These are phyloP conservation scores for Wiebesia pumilae DNA, from an alignment of 1,140 invertebrate species.

Conservation along the genomic window DNA sequence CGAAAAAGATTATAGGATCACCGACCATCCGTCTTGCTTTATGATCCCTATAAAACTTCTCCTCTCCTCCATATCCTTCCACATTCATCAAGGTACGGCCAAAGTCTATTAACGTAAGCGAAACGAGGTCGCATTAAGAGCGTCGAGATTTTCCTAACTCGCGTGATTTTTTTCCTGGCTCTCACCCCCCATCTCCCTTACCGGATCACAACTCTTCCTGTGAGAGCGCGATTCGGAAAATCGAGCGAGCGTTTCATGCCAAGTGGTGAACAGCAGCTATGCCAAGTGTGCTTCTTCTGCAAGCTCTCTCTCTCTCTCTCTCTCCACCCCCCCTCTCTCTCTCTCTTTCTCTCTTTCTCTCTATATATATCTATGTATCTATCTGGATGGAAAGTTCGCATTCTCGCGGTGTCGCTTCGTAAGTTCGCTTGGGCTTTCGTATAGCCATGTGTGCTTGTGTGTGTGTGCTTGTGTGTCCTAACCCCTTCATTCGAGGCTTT, in stretches of 20 bases:
- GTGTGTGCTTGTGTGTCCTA: not conserved
- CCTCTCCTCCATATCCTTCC: not conserved
- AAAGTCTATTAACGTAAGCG: constrained; percentile 3
- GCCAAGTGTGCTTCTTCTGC: constrained; percentile 35
- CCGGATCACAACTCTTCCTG: not conserved
- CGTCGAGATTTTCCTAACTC: constrained; percentile 13
- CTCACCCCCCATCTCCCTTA: too few relatives aligned
- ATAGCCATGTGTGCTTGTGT: not conserved
- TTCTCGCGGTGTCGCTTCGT: not conserved
- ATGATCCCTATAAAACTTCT: constrained; percentile 15
- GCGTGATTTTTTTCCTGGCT: not conserved
- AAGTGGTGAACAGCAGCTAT: constrained; percentile 32
- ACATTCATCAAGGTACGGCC: not conserved
- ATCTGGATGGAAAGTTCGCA: not conserved
- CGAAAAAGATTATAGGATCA: constrained; percentile 22
- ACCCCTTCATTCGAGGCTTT: not conserved
- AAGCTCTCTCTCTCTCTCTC: constrained; percentile 12
- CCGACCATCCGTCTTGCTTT: constrained; percentile 23
- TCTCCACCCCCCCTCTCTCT: constrained; percentile 16
- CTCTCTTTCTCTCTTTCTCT: constrained; percentile 18
- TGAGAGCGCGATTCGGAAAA: constrained; percentile 16
- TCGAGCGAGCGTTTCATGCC: constrained; percentile 40
- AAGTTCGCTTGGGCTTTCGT: not conserved
- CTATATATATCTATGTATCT: not conserved
- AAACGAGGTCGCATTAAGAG: constrained; percentile 21